Conservation (phyloP, 2,888 invertebrate species). For the Drosophila nigricruria region DNA sequence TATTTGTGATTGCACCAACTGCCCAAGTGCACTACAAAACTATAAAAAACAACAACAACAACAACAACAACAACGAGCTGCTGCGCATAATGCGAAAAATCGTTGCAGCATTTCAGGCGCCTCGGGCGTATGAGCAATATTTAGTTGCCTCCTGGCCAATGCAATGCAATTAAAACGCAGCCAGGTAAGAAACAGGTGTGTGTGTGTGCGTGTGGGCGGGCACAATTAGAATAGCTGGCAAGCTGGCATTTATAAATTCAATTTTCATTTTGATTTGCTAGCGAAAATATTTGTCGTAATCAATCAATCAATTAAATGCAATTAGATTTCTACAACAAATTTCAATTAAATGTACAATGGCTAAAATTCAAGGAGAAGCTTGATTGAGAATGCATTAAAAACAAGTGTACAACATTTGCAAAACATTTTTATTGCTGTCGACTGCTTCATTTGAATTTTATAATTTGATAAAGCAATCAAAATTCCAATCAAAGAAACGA, state of each 20-base stretch:
- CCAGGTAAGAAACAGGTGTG: background rate
- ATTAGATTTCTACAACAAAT: conserved; percentile 3
- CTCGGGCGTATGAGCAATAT: conserved; percentile 29
- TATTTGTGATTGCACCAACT: conserved; percentile 58
- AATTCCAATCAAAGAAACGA: too few relatives aligned
- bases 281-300: conserved; percentile 2
- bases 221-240: background rate
- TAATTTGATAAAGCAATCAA: too few relatives aligned
- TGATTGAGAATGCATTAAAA: too few relatives aligned
- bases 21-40: conserved; percentile 66
- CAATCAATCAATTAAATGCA: conserved; percentile 27
- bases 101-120: conserved; percentile 53
- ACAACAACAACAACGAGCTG: conserved; percentile 14
- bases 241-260: conserved; percentile 4
- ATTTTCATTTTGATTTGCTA: background rate
- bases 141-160: conserved; percentile 28
- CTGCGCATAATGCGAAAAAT: conserved; percentile 37
- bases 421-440: too few relatives aligned
- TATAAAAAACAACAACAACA: conserved; percentile 32
- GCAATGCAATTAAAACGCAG: conserved; percentile 39
- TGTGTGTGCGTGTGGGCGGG: background rate
- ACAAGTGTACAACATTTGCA: too few relatives aligned
- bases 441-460: too few relatives aligned
- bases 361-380: too few relatives aligned
- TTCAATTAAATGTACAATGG: conserved; percentile 1